Evolutionary conservation across 1,140 invertebrate genomes (phyloP), one percentile per base, ranked within the genome.

Genomic region (Drosophila leontia): DNA sequence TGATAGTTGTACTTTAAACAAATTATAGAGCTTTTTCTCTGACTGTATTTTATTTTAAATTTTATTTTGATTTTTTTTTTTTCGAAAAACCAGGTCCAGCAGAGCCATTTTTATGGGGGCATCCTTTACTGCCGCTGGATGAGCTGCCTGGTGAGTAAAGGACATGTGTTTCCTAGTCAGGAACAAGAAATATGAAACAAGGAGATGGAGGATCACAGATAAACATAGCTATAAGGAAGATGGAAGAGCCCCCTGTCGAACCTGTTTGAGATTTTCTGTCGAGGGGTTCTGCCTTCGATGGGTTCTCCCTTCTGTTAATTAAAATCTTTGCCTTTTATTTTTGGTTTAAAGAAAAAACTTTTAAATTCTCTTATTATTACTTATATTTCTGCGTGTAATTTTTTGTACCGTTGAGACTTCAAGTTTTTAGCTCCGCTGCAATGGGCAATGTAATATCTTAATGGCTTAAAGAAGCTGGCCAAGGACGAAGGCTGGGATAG

Each of bases 391-490:
- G 15, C 32, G 8, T 34, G 23, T 45, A 12, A 29, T 37, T 45
- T 34, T 34, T 44, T 32, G 35, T 32, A 41, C 23, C 41, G 23
- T 39, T 26, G 11, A 26, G 34, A 34, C 35, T 71, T 59, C 5
- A 59, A 51, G 67, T 42, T 56, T 29, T 48, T 15, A 6, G 13
- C 15, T 19, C 26, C 44, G 23, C 63, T 68, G 62, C 65, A 69
- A 29, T 53, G 47, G 39, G 67, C 67, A 68, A 55, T 42, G 68
- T 72, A 59, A 72, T 72, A 59, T 55, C 69, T 59, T 72, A 72
- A 72, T 72, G 53, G 69, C 69, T 47, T 45, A 58, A 72, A 72
- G 69, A 72, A 32, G 44, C 53, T 50, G 35, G 37, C 53, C 69
- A 71, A 70, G 68, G 35, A 71, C 68, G 50, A 26, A 6, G 17